Base-by-base conservation (phyloP, 2,888 invertebrate genomes). In the Zygaena filipendulae region DNA sequence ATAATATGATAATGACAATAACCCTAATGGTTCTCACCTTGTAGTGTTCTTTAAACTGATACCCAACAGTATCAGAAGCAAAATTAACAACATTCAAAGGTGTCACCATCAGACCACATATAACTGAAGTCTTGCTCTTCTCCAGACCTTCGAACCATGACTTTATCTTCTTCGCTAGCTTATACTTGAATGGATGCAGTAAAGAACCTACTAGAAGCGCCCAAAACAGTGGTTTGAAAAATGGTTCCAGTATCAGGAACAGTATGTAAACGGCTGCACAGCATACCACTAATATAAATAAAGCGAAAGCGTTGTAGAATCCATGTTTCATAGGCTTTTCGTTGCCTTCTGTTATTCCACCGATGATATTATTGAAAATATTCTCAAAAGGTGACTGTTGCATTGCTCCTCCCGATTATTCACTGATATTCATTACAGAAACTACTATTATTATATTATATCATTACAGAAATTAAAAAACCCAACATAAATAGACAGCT, bases 151-250 rank as follows among this genome's bases (percentile, higher is more conserved):
- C 82, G 52, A 94, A 88, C 95, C 95, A 95, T 40, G 85, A 82
- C 45, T 90, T 87, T 11, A 94, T 81, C 35, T 84, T 77, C 34
- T 86, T 86, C 1, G 94, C 87, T 23, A 97, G 64, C 30, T 85
- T 87, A 36, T 89, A 84, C 64, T 98, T 98, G 53, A 96, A 90
- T 0, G 98, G 98, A 64, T 96, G 95, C n/a, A 98, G 81, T 20
- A 97, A 91, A 1, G 97, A 95, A n/a, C 99, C 99, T 49, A 96
- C 93, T 16, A 99, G 79, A 31, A 96, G 80, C 1, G 98, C 97
- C 98, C 98, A 99, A 44, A 97, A 83, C 29, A 99, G 68, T 0
- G 98, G 97, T 43, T 93, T 90, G 18, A 98, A 86, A 67, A 97
- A 97, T 0, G 96, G 95, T 48, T 92, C 91, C 14, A 97, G 74